Evolutionary conservation across 2,797 vertebrate species (phyloP).

Genomic region (Peromyscus attwateri): DNA sequence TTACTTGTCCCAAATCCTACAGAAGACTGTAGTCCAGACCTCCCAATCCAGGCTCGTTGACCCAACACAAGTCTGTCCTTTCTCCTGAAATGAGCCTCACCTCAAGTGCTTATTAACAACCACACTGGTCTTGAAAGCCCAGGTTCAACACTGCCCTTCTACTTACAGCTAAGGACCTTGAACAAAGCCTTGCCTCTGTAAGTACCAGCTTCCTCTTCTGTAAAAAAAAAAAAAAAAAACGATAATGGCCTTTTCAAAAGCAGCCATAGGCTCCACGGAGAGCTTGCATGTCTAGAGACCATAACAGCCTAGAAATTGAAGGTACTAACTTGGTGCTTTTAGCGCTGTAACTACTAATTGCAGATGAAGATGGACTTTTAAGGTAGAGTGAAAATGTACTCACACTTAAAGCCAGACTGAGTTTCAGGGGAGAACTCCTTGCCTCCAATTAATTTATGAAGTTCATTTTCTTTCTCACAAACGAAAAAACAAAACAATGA

Average conservation of each 20-base stretch:
- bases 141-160: not conserved
- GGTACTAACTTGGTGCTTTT: not conserved
- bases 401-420: not conserved
- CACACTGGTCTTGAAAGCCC: not conserved
- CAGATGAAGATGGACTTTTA: slow-evolving; percentile 13
- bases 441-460: slow-evolving; percentile 22
- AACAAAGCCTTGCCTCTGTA: not conserved
- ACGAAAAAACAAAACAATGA: not conserved
- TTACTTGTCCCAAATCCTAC: not conserved
- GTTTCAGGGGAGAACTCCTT: not conserved
- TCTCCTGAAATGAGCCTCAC: not conserved
- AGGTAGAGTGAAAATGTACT: not conserved
- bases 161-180: not conserved
- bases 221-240: slow-evolving; percentile 58
- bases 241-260: not conserved
- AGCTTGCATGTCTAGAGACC: not conserved
- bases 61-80: not conserved
- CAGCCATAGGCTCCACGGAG: not conserved
- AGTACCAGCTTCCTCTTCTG: not conserved
- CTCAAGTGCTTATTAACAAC: not conserved
- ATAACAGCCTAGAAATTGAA: not conserved
- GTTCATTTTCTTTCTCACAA: not conserved
- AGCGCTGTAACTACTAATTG: not conserved
- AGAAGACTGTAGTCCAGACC: not conserved
- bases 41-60: not conserved